phyloP scores from a whole-genome alignment of 2,113 vertebrate genomes.

The Mystacornis crossleyi region DNA sequence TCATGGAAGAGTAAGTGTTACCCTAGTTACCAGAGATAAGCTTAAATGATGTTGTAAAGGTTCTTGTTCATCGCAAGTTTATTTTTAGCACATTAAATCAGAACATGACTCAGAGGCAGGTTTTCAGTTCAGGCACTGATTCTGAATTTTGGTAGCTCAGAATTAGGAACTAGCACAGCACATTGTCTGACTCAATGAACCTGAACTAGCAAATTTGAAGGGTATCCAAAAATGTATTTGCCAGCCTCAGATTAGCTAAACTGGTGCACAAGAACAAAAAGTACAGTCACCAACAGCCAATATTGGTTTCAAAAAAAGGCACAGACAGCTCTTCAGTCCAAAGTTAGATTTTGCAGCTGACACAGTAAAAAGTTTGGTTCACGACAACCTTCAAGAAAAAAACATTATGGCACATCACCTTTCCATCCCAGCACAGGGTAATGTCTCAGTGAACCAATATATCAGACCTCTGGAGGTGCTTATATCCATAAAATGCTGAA shows the following conservation, averaged over 20 bases:
- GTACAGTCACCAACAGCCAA: background rate
- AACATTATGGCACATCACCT: background rate
- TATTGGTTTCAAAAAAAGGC: background rate
- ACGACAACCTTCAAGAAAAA: background rate
- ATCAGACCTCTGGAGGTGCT: accelerated
- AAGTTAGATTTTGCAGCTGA: background rate
- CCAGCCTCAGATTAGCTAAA: constrained; percentile 19
- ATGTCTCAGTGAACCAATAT: background rate
- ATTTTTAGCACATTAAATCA: constrained; percentile 51
- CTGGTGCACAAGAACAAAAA: constrained; percentile 14
- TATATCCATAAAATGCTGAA: background rate
- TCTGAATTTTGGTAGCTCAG: background rate
- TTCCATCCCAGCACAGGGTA: background rate
- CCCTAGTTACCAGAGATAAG: constrained; percentile 27
- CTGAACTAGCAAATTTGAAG: constrained; percentile 24
- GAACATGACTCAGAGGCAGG: constrained; percentile 27
- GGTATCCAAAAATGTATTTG: constrained; percentile 20
- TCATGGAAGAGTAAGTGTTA: background rate
- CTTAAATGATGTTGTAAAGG: constrained; percentile 8
- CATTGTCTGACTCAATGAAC: constrained; percentile 16
- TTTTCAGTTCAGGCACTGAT: constrained; percentile 18
- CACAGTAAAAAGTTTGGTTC: background rate
- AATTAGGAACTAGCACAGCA: constrained; percentile 20
- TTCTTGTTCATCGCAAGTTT: background rate
- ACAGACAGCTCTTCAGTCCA: background rate